Evolutionary conservation across 2,888 invertebrate genomes (phyloP), one percentile per base, ranked within the genome.

Genomic region (Drosophila monieri): DNA sequence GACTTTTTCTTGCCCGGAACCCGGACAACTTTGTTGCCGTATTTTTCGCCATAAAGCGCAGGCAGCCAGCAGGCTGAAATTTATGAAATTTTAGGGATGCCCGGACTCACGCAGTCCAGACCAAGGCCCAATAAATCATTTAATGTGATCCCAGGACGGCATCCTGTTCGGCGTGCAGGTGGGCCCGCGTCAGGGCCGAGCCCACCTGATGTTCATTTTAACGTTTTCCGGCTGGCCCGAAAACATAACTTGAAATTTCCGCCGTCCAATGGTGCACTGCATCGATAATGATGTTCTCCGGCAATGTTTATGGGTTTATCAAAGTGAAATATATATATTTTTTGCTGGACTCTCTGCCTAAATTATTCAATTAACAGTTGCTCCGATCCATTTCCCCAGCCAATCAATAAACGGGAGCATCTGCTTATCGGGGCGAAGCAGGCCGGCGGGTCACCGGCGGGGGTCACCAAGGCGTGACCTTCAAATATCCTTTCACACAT

Each of bases 101-200:
- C 67, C 78, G 65, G 65, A 57, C 58, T 72, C 72, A 70, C 78
- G 65, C 78, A 60, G 83, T 62, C 57, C 23, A 74, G 75, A 74
- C 77, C 64, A 74, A 70, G 80, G 69, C 27, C 76, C 84, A 68
- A 80, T 86, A 80, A 86, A 84, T 86, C 84, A 86, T 86, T 70
- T 60, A 65, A 65, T 55, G 65, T 67, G 43, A 73, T 73, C 73
- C 69, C 69, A 51, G 72, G 27, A 66, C 62, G 54, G 62, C 41
- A 18, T 51, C 62, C 65, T 32, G 35, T 6, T 66, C 18, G 12
- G 43, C 35, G 35, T n/a, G 43, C 65, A 41, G 61, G 41, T 49
- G 41, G 32, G 41, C 25, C 32, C n/a, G 2, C 41, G 23, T 43
- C 41, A 48, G 64, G 32, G 43, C 51, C 52, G 35, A 43, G 47